A percentile compares a stretch with the other conserved stretches of the same genome.
Conservation (phyloP, 2,888 invertebrate species). For the Xanthia togata region DNA sequence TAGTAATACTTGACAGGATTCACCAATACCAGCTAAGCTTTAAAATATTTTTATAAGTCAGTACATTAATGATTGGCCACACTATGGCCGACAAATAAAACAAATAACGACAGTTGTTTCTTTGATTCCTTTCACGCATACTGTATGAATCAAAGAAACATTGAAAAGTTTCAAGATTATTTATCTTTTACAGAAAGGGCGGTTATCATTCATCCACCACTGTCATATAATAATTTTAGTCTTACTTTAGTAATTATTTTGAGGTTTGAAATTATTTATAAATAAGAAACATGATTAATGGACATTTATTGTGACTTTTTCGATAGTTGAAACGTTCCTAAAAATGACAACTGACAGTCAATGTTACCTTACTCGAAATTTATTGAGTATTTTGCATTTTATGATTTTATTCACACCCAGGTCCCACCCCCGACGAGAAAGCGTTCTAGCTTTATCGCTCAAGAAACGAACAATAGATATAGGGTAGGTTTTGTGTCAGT, state of each 20-base stretch:
- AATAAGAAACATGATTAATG: background rate
- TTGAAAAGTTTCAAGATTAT: background rate
- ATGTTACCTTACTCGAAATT: background rate
- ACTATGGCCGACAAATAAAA: conserved; percentile 61
- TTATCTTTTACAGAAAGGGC: background rate
- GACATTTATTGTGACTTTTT: background rate
- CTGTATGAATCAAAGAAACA: too few species aligned
- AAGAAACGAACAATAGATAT: background rate
- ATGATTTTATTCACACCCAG: background rate
- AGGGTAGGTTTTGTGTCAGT: too few species aligned
- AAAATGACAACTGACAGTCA: background rate
- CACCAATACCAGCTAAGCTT: conserved; percentile 55
- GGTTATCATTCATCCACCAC: too few species aligned
- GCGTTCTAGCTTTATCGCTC: background rate
- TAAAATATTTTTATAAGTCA: background rate
- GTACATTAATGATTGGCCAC: conserved; percentile 68
- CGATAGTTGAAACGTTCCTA: background rate
- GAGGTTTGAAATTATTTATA: background rate
- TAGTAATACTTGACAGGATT: conserved; percentile 75
- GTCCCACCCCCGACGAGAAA: background rate
- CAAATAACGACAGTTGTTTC: conserved; percentile 64
- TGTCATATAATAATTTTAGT: too few species aligned
- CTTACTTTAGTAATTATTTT: background rate
- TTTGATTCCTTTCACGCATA: conserved; percentile 70
- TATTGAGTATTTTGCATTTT: background rate